Percentiles rank a stretch among this genome's conserved stretches.
These are phyloP conservation scores for Alentia gelatinosa DNA, from an alignment of 2,888 invertebrate species.

Conservation along the genomic window DNA sequence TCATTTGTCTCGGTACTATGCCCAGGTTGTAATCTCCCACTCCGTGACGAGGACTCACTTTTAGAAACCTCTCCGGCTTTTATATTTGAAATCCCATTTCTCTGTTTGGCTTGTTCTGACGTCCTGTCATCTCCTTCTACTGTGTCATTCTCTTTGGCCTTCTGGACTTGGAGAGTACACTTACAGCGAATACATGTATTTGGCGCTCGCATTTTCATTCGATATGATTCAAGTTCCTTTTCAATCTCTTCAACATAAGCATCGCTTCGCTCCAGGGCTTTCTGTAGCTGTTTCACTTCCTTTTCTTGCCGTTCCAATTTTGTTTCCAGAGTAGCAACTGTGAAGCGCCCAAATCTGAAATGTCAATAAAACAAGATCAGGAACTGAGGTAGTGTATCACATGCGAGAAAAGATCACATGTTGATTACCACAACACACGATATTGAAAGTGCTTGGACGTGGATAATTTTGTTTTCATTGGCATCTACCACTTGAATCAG, in stretches of 20 bases:
- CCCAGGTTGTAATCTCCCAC: neutral
- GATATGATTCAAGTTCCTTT: conserved; percentile 66
- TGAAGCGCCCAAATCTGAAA: conserved; percentile 76
- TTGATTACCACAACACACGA: too few species aligned
- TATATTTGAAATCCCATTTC: neutral
- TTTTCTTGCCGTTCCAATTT: conserved; percentile 75
- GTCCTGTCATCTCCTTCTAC: neutral
- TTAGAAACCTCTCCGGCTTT: neutral
- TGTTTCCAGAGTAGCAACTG: conserved; percentile 76
- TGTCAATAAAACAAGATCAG: too few species aligned
- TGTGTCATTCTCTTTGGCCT: neutral
- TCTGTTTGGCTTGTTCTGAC: neutral
- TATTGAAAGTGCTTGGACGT: too few species aligned
- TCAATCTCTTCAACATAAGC: conserved; percentile 76
- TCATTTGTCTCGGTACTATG: neutral
- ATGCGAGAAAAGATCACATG: too few species aligned
- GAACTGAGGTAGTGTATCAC: too few species aligned
- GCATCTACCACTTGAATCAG: too few species aligned
- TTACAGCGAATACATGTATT: neutral
- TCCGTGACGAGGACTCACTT: neutral
- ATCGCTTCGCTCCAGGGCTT: conserved; percentile 77
- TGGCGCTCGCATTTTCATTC: neutral
- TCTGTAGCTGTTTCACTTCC: conserved; percentile 74
- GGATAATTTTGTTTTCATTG: too few species aligned
- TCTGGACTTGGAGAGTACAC: neutral